These are phyloP conservation scores for Oegoconia quadripuncta DNA, from an alignment of 2,888 invertebrate species.

Conservation along the genomic window DNA sequence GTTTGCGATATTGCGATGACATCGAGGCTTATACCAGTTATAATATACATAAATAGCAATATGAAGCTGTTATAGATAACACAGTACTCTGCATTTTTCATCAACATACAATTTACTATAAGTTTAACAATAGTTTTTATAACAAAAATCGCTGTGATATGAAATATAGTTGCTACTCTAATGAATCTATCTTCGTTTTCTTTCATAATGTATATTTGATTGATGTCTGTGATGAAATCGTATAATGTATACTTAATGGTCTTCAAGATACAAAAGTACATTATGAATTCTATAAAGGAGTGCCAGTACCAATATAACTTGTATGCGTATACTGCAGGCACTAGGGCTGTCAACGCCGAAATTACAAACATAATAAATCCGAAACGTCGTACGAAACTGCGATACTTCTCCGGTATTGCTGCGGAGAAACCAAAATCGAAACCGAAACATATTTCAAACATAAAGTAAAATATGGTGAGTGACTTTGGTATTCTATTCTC, in stretches of 20 bases:
- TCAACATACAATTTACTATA: no score
- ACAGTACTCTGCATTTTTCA: no score
- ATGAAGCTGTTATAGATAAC: no score
- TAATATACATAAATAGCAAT: neutral
- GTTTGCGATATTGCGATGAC: neutral
- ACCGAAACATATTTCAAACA: constrained; percentile 4
- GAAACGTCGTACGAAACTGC: neutral
- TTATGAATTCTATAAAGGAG: neutral
- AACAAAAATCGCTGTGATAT: no score
- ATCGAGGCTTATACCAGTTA: constrained; percentile 3
- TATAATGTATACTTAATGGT: constrained; percentile 6
- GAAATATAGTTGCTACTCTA: neutral
- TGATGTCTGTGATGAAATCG: constrained; percentile 4
- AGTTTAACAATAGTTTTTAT: no score
- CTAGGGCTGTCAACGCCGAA: neutral
- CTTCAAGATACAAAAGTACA: constrained; percentile 1
- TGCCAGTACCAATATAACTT: neutral
- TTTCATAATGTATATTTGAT: neutral
- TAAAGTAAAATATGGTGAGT: neutral
- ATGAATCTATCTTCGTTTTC: neutral
- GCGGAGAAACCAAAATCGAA: constrained; percentile 6
- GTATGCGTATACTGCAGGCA: neutral
- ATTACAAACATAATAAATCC: neutral
- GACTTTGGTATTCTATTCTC: neutral
- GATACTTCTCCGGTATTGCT: neutral